These are phyloP conservation scores for Axea sp. DNA, from an alignment of 2,888 invertebrate genomes.

Conservation along the genomic window DNA sequence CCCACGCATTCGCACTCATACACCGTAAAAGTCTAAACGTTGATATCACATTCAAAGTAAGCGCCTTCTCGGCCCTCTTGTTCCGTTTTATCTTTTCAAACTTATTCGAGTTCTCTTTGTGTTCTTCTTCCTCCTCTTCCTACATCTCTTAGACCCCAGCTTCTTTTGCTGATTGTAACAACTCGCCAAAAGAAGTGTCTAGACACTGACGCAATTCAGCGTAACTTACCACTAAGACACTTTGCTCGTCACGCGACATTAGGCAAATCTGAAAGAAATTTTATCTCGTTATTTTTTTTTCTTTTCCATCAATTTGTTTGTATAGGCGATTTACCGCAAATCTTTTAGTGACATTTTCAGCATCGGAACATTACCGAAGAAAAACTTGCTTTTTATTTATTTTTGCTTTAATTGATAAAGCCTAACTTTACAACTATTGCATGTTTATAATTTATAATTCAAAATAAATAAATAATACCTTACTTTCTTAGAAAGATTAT, in stretches of 20 bases:
- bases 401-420: too few species aligned
- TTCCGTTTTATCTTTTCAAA: constrained; percentile 57
- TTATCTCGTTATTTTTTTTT: constrained; percentile 4
- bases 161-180: constrained; percentile 82
- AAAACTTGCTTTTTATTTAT: too few species aligned
- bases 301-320: too few species aligned
- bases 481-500: too few species aligned
- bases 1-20: constrained; percentile 51
- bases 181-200: constrained; percentile 93
- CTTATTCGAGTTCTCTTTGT: constrained; percentile 60
- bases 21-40: constrained; percentile 74
- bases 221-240: constrained; percentile 96
- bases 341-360: too few species aligned
- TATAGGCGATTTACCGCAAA: too few species aligned
- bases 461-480: too few species aligned
- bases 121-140: constrained; percentile 47
- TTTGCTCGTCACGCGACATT: constrained; percentile 97
- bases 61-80: constrained; percentile 58
- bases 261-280: constrained; percentile 88
- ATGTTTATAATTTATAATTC: too few species aligned
- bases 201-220: constrained; percentile 97
- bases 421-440: too few species aligned
- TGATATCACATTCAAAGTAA: constrained; percentile 78
- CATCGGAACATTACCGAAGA: too few species aligned
- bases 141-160: constrained; percentile 63